Evolutionary conservation across 2,797 vertebrate species (phyloP), one percentile per base, ranked within the genome.

Genomic region (Malurus leucopterus): DNA sequence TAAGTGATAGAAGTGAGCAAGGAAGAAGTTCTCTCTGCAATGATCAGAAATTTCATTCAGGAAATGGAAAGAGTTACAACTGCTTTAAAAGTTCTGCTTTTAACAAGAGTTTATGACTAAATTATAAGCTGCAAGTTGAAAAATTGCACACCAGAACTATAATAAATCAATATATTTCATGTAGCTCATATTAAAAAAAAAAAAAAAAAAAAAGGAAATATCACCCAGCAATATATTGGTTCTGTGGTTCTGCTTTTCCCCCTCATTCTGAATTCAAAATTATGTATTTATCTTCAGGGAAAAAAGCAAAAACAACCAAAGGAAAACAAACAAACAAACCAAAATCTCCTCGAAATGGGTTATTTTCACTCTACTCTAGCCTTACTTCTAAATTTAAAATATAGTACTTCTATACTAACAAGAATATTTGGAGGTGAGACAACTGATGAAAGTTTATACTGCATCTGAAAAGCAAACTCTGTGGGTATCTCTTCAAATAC

Each of bases 181-280:
- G 36, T 6, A 76, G 13, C 9, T 46, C 20, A 64, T 12, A 57
- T 8, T 2, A 62, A 44, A 36, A 36, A 36, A 36, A 36, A 34
- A 34, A 34, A 34, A 34, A 34, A 34, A 67, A 64, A 53, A 21
- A 54, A 43, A 47, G 2, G 32, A 76, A 90, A 64, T 1, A 15
- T 40, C 16, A 62, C 5, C 1, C 1, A 16, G 21, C 64, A 80
- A 73, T 50, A 55, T 4, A 21, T 3, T 36, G 36, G 1, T 19
- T 72, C 5, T 0, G 24, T 72, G 3, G 4, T 69, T 84, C n/a
- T 58, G 5, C 2, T 53, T 71, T n/a, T 2, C 1, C 6, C 1
- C 7, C 44, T 17, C 20, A 23, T 58, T 78, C 24, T n/a, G 8
- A 47, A 57, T 74, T 84, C 26, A 61, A 57, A 88, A 61, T 34